Evolutionary conservation across 2,888 invertebrate species (phyloP).

Genomic region (Hirtodrosophila trivittata): DNA sequence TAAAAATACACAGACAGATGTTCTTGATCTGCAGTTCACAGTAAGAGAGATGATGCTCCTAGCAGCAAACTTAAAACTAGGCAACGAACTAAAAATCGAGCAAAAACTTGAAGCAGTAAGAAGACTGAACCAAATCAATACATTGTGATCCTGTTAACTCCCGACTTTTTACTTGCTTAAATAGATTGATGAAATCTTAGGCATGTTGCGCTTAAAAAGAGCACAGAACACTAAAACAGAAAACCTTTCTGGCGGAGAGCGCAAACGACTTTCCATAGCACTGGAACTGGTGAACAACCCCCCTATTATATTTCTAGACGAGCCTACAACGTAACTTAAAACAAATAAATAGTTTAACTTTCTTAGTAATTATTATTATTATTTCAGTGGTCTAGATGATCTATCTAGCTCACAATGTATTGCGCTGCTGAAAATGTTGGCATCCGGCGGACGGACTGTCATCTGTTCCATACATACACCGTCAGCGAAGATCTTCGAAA

Average conservation of each 20-base stretch:
- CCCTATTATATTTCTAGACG: slow-evolving; percentile 96
- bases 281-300: slow-evolving; percentile 96
- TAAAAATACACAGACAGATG: slow-evolving; percentile 92
- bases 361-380: too few species aligned
- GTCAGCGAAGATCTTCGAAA: slow-evolving; percentile 94
- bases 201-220: slow-evolving; percentile 89
- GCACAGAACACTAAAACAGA: slow-evolving; percentile 90
- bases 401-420: slow-evolving; percentile 95
- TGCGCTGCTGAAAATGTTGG: slow-evolving; percentile 91
- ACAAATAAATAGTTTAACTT: background rate
- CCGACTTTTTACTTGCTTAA: too few species aligned
- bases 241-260: slow-evolving; percentile 94
- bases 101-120: slow-evolving; percentile 90
- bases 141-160: too few species aligned
- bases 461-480: slow-evolving; percentile 98
- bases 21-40: slow-evolving; percentile 93
- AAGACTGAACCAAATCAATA: too few species aligned
- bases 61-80: slow-evolving; percentile 95
- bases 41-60: slow-evolving; percentile 94
- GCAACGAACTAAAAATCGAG: slow-evolving; percentile 85
- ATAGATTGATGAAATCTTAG: slow-evolving; percentile 94
- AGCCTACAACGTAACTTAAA: slow-evolving; percentile 95
- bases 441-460: slow-evolving; percentile 94
- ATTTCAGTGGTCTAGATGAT: slow-evolving; percentile 93
- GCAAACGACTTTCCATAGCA: slow-evolving; percentile 96